Percentiles rank a stretch among this genome's conserved stretches.
These are phyloP conservation scores for human DNA, from an alignment of 2,113 vertebrate species.

Conservation along the genomic window DNA sequence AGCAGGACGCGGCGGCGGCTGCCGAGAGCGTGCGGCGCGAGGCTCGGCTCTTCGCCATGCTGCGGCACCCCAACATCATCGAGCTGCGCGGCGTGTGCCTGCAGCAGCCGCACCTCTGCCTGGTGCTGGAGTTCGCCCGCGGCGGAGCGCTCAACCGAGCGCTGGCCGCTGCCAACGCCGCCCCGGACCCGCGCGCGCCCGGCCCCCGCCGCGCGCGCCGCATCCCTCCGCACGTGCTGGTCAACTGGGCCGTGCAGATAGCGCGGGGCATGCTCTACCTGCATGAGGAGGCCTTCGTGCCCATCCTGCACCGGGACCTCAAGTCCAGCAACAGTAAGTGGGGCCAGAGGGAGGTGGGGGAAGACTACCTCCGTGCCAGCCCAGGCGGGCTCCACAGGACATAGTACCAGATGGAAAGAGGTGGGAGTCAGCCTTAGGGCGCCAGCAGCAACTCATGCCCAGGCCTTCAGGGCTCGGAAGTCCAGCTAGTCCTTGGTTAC, in stretches of 20 bases:
- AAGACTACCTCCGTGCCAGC: not conserved
- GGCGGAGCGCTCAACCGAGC: conserved; percentile 94
- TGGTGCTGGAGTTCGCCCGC: conserved; percentile 96
- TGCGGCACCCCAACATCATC: conserved; percentile 94
- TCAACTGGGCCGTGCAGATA: conserved; percentile 97
- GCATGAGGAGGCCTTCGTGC: conserved; percentile 93
- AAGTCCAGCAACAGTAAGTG: conserved; percentile 98
- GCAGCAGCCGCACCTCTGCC: conserved; percentile 94
- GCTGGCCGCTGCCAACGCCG: conserved; percentile 80
- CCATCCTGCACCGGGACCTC: conserved; percentile 95
- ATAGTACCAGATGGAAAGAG: not conserved
- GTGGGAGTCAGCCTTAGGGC: not conserved
- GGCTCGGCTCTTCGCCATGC: conserved; percentile 94
- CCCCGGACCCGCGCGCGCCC: not conserved
- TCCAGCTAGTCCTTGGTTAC: not conserved
- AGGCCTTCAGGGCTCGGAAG: not conserved
- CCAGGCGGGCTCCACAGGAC: fast-evolving
- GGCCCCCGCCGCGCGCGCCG: conserved; percentile 82
- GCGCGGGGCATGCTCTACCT: conserved; percentile 96
- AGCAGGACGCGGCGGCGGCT: conserved; percentile 95
- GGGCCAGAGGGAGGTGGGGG: fast-evolving
- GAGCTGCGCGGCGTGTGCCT: conserved; percentile 93
- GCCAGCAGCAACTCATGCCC: not conserved
- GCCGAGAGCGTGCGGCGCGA: conserved; percentile 93
- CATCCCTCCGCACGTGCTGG: conserved; percentile 94